Conservation (phyloP, 2,113 vertebrate species). For the Nanorana parkeri region DNA sequence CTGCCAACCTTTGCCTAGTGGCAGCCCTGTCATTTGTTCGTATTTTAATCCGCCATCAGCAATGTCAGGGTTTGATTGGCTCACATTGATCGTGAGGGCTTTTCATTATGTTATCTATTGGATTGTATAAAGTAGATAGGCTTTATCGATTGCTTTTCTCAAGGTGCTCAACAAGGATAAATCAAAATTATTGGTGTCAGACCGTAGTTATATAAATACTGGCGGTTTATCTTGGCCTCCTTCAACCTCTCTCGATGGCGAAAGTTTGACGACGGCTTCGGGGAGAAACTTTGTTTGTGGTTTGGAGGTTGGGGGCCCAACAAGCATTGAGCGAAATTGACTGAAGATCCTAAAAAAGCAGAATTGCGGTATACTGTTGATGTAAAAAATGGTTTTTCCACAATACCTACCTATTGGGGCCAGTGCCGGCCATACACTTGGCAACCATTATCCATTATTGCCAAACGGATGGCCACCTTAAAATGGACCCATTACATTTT, state of each 20-base stretch:
- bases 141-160: constrained; percentile 25
- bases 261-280: not conserved
- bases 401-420: too few relatives aligned
- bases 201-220: not conserved
- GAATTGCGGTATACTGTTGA: too few relatives aligned
- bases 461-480: too few relatives aligned
- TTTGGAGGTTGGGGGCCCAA: too few relatives aligned
- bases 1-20: too few relatives aligned
- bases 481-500: too few relatives aligned
- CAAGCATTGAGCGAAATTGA: too few relatives aligned
- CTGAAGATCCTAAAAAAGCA: too few relatives aligned
- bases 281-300: not conserved
- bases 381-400: too few relatives aligned
- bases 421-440: too few relatives aligned
- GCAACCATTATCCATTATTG: too few relatives aligned
- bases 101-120: constrained; percentile 18
- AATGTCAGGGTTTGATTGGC: constrained; percentile 13
- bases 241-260: not conserved
- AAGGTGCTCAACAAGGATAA: constrained; percentile 25
- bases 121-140: not conserved
- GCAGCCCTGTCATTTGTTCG: too few relatives aligned
- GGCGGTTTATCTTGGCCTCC: not conserved
- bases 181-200: constrained; percentile 23
- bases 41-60: not conserved
- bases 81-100: not conserved